Evolutionary conservation across 2,888 invertebrate genomes (phyloP).

Genomic region (Eupeodes luniger): DNA sequence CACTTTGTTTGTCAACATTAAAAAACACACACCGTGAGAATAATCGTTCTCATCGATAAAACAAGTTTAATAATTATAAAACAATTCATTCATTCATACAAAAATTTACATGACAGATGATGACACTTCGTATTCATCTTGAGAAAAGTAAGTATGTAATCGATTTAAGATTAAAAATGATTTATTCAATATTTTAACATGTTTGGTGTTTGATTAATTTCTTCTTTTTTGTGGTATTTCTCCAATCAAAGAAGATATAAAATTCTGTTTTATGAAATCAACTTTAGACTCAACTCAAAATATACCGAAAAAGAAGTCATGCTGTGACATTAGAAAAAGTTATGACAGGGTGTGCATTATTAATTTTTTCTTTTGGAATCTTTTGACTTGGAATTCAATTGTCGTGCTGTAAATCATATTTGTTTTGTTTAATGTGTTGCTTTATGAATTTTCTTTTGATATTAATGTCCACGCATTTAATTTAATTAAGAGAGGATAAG

Average conservation of each 20-base stretch:
- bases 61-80: conserved; percentile 7
- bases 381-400: conserved; percentile 15
- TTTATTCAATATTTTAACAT: neutral
- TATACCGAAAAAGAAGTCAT: neutral
- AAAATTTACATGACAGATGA: conserved; percentile 16
- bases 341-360: conserved; percentile 28
- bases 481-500: conserved; percentile 14
- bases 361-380: neutral
- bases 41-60: neutral
- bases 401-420: conserved; percentile 16
- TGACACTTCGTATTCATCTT: conserved; percentile 15
- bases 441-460: neutral
- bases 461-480: conserved; percentile 10
- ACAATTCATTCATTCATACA: neutral
- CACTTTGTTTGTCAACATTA: neutral
- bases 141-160: neutral
- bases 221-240: neutral
- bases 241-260: neutral
- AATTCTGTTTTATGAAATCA: neutral
- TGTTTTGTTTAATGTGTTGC: neutral
- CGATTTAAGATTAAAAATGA: conserved; percentile 13
- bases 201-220: conserved; percentile 4
- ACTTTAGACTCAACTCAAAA: neutral
- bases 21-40: conserved; percentile 5
- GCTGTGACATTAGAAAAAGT: conserved; percentile 15